A percentile compares a stretch with the other conserved stretches of the same genome.
Conservation (phyloP, 2,888 invertebrate species). For the Drosophila fungiperda region DNA sequence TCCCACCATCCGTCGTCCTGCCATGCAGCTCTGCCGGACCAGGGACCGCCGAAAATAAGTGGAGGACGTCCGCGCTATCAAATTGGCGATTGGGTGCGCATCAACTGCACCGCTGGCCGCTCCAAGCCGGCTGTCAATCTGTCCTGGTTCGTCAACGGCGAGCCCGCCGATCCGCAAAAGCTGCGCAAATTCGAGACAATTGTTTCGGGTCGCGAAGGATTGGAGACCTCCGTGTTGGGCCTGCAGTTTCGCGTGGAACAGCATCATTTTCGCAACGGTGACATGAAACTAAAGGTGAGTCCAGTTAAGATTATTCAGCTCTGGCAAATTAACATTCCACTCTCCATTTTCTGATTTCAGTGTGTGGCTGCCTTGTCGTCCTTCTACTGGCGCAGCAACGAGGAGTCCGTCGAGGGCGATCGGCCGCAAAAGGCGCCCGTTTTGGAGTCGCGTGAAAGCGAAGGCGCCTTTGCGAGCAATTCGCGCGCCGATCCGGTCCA, state of each 20-base stretch:
- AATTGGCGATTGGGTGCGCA: constrained; percentile 87
- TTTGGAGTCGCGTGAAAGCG: constrained; percentile 89
- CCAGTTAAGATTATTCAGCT: background rate
- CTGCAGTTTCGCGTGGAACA: constrained; percentile 89
- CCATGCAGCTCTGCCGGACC: constrained; percentile 86
- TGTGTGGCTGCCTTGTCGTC: constrained; percentile 90
- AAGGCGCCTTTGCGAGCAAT: constrained; percentile 86
- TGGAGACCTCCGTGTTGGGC: constrained; percentile 89
- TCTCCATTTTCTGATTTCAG: constrained; percentile 59
- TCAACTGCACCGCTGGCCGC: constrained; percentile 88
- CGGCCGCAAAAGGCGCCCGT: constrained; percentile 88
- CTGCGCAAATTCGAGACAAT: constrained; percentile 86
- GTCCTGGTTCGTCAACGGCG: constrained; percentile 88
- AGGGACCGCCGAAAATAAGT: constrained; percentile 87
- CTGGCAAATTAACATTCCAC: background rate
- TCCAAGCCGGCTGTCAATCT: constrained; percentile 88
- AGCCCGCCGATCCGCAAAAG: constrained; percentile 85
- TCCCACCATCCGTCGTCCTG: constrained; percentile 1
- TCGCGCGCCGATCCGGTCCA: constrained; percentile 90
- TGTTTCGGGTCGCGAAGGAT: constrained; percentile 87
- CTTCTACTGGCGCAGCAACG: constrained; percentile 90
- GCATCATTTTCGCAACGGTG: constrained; percentile 90
- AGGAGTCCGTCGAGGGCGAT: constrained; percentile 91
- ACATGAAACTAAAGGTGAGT: constrained; percentile 89
- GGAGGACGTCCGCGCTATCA: constrained; percentile 87